Base-by-base conservation (phyloP, 2,797 vertebrate species). In the Sebastes reedi region DNA sequence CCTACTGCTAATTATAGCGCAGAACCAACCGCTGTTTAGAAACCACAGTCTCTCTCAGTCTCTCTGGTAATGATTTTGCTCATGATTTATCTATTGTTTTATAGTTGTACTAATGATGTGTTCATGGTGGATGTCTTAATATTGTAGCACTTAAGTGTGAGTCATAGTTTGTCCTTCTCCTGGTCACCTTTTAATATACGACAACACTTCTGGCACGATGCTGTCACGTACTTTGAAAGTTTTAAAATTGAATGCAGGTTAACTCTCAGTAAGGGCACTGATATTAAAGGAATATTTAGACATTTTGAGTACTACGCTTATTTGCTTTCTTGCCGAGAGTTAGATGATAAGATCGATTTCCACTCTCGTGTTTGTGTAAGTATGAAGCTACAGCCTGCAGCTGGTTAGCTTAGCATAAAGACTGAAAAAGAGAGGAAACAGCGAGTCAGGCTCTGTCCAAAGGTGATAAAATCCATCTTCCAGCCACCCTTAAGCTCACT, bases 1-100 rank as follows among this genome's bases (percentile, higher is more conserved):
- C 59, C 73, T 79, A 46, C 70, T 50, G 71, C 71, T 89, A 90
- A 93, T 91, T 86, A 83, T 65, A 59, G n/a, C 36, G 56, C 75
- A 60, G 14, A 54, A 67, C 78, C 61, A 65, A 73, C 55, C 4
- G 32, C 77, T 83, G 80, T 18, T 81, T 70, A 27, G 58, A 81
- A 84, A 80, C 66, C 66, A 52, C 74, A 67, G 39, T 71, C 64
- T 24, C 67, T 65, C 11, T 69, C n/a, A 62, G 32, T 74, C 16
- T 74, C 20, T 70, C 72, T 56, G 11, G 11, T 67, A 56, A 75
- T 46, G 25, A 81, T 78, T 58, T 61, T 65, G 39, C 55, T 71
- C 10, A 39, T 61, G 42, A 76, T 76, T 67, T 34, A 62, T 83
- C 18, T 66, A 7, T 61, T 79, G 18, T 59, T 25, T 39, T 77